These are phyloP conservation scores for Melitaea cinxia DNA, from an alignment of 1,140 invertebrate genomes.

Conservation along the genomic window DNA sequence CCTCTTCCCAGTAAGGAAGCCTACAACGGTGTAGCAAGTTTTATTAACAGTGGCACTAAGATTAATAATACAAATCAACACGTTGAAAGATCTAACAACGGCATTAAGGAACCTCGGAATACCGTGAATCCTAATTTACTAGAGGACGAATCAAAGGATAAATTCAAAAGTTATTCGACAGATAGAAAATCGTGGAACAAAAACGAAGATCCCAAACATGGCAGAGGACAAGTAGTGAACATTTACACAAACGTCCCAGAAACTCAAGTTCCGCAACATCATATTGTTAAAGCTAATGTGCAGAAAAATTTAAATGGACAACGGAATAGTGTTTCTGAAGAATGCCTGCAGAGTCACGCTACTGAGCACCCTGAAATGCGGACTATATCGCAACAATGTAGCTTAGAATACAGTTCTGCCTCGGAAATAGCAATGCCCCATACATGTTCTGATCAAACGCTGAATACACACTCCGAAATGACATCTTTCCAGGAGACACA, in stretches of 20 bases:
- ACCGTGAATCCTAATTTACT: conserved; percentile 84
- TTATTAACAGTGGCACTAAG: conserved; percentile 86
- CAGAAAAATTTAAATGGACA: conserved; percentile 64
- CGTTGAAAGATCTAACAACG: conserved; percentile 83
- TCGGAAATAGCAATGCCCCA: conserved; percentile 78
- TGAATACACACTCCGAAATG: conserved; percentile 78
- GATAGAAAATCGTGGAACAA: conserved; percentile 66
- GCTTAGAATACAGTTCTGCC: conserved; percentile 75
- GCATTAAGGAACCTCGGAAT: conserved; percentile 74
- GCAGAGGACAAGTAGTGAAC: conserved; percentile 84
- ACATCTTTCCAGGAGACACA: conserved; percentile 78
- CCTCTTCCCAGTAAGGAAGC: conserved; percentile 79
- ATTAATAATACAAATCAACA: conserved; percentile 91
- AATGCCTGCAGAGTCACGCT: conserved; percentile 70
- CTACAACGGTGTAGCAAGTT: conserved; percentile 83
- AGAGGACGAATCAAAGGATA: conserved; percentile 80
- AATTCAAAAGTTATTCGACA: conserved; percentile 76
- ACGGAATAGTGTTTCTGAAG: conserved; percentile 70
- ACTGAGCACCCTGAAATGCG: conserved; percentile 75
- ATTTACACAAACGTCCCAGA: conserved; percentile 89
- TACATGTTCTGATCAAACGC: conserved; percentile 75
- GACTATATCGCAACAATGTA: conserved; percentile 79
- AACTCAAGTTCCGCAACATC: conserved; percentile 85
- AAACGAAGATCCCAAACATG: conserved; percentile 68
- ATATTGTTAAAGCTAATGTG: conserved; percentile 76